A percentile compares a stretch with the other conserved stretches of the same genome.
phyloP scores from a whole-genome alignment of 2,113 vertebrate genomes.

The Nettapus auritus region DNA sequence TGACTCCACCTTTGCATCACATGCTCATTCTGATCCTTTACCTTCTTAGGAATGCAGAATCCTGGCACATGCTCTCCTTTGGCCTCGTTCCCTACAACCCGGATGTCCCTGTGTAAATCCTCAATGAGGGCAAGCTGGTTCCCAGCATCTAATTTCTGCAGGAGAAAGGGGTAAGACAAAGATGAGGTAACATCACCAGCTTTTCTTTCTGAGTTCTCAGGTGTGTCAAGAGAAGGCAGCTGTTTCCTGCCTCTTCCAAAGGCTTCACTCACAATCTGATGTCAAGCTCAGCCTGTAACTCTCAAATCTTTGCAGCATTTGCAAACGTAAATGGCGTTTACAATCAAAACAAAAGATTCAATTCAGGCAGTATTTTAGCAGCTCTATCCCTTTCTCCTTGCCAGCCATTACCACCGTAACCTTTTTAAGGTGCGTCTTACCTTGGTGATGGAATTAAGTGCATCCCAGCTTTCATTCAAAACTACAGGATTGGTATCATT shows the following conservation, averaged over 20 bases:
- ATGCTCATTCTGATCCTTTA: conserved; percentile 43
- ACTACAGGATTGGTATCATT: conserved; percentile 91
- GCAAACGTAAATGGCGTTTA: not conserved
- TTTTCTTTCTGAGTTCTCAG: not conserved
- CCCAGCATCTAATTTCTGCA: conserved; percentile 92
- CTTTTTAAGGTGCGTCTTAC: conserved; percentile 65
- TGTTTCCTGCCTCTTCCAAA: not conserved
- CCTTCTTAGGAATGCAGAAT: conserved; percentile 98
- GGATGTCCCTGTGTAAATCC: conserved; percentile 94
- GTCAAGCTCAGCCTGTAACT: not conserved
- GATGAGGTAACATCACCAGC: not conserved
- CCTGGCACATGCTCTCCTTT: conserved; percentile 92
- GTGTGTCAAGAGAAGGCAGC: not conserved
- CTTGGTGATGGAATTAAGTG: conserved; percentile 96
- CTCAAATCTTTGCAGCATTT: not conserved
- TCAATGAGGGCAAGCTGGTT: conserved; percentile 96
- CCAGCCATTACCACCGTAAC: not conserved
- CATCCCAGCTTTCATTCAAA: conserved; percentile 96
- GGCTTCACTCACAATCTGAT: not conserved
- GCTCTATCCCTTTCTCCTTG: not conserved
- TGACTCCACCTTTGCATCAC: not conserved
- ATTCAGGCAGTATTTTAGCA: not conserved
- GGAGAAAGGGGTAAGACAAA: not conserved
- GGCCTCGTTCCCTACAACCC: conserved; percentile 86
- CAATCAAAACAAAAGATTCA: not conserved